Percentiles rank a stretch among this genome's conserved stretches.
Evolutionary conservation across 2,888 invertebrate species (phyloP).

Genomic region (Antheraea yamamai): DNA sequence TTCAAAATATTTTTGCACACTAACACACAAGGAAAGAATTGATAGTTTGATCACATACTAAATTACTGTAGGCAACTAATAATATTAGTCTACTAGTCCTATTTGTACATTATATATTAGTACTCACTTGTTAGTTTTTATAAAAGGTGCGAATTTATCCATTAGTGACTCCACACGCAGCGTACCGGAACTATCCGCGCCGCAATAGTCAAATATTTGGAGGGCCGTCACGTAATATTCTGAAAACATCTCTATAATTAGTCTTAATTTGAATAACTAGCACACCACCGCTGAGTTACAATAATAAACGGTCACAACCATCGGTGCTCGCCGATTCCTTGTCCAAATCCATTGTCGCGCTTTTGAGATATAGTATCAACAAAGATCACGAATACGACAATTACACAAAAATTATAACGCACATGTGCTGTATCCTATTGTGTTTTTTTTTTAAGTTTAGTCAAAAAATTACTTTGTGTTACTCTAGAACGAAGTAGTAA

Average conservation of each 20-base stretch:
- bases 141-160: conserved; percentile 72
- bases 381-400: conserved; percentile 21
- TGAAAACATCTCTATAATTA: conserved; percentile 59
- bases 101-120: conserved; percentile 16
- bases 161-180: conserved; percentile 67
- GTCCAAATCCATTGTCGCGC: conserved; percentile 60
- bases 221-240: conserved; percentile 71
- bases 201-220: conserved; percentile 74
- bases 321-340: conserved; percentile 57
- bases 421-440: conserved; percentile 48
- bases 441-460: conserved; percentile 50
- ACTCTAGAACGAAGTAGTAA: conserved; percentile 45
- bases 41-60: not conserved
- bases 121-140: conserved; percentile 74
- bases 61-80: not conserved
- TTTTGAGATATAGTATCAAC: not conserved
- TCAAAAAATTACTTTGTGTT: conserved; percentile 29
- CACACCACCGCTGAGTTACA: conserved; percentile 64
- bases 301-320: conserved; percentile 57
- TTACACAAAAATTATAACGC: conserved; percentile 29
- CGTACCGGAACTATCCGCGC: conserved; percentile 58
- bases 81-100: not conserved
- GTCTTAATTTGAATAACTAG: conserved; percentile 46
- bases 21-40: not conserved
- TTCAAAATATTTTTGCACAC: not conserved